A percentile compares a stretch with the other conserved stretches of the same genome.
These are phyloP conservation scores for Ips typographus DNA, from an alignment of 1,140 invertebrate species.

Conservation along the genomic window DNA sequence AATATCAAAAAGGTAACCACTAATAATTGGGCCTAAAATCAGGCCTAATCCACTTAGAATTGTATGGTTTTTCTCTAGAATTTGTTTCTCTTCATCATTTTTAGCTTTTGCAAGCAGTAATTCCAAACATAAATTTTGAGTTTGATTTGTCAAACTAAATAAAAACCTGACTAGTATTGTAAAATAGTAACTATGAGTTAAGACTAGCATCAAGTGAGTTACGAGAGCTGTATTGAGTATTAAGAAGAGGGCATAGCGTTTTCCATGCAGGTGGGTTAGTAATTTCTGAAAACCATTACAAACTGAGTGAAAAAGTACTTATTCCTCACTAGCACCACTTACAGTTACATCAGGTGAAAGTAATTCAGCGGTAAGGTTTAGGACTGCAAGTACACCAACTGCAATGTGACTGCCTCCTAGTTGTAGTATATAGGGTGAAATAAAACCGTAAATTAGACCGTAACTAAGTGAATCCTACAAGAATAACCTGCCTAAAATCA, in stretches of 20 bases:
- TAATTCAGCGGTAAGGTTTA: conserved; percentile 24
- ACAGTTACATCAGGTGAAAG: conserved; percentile 30
- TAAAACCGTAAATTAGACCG: conserved; percentile 35
- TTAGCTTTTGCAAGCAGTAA: conserved; percentile 22
- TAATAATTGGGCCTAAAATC: conserved; percentile 34
- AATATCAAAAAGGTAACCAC: conserved; percentile 33
- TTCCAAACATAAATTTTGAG: conserved; percentile 23
- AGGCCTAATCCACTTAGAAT: conserved; percentile 32
- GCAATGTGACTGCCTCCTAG: conserved; percentile 25
- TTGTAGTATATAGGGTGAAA: conserved; percentile 30
- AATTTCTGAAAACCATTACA: conserved; percentile 19
- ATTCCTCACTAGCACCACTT: neutral
- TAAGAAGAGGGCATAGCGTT: conserved; percentile 28
- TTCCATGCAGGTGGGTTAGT: conserved; percentile 24
- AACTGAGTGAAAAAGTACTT: neutral
- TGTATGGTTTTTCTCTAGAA: conserved; percentile 16
- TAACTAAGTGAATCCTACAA: conserved; percentile 36
- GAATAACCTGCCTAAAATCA: neutral
- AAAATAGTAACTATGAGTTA: conserved; percentile 31
- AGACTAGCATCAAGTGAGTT: conserved; percentile 25
- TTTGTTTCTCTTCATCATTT: conserved; percentile 22
- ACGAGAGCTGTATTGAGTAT: conserved; percentile 25
- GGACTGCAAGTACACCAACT: conserved; percentile 26
- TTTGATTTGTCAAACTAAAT: conserved; percentile 32
- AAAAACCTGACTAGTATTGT: conserved; percentile 32